Base-by-base conservation (phyloP, 2,888 invertebrate species). In the Athrips mouffetella region DNA sequence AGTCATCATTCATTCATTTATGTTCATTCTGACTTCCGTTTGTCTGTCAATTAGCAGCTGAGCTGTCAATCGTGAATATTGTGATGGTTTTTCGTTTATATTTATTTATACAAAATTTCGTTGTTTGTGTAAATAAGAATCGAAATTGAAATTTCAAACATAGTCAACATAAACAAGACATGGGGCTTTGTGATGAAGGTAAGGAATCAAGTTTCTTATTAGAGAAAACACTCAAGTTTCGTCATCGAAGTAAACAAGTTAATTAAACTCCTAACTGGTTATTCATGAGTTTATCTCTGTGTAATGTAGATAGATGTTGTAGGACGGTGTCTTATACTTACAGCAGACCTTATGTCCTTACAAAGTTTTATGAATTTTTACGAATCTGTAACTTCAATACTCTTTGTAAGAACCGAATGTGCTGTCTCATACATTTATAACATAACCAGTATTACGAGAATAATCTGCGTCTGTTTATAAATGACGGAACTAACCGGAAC, bases 131-230 rank as follows among this genome's bases (percentile, higher is more conserved):
- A 25, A 30, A n/a, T 23, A 30, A 35, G 10, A 10, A 25, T 10
- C 5, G 23, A 40, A 45, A 39, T 10, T 41, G 37, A 16, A 10
- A 11, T 33, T 30, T n/a, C n/a, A 7, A 11, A 20, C 8, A 13
- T 18, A 21, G 3, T n/a, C 13, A 35, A 20, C 15, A 29, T 21
- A 21, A 47, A 18, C 47, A 45, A 52, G 60, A 46, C 49, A 87
- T 87, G 86, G 86, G 87, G 53, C 77, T 86, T 53, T 85, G 87
- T 55, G 83, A 87, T 56, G 86, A 86, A 69, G 87, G 86, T 87
- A 73, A 66, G 80, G 64, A 56, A 51, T 51, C 52, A 50, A 46
- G 47, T 52, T 53, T 57, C 47, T 60, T 63, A 52, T 48, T 46
- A 45, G 42, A 37, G 54, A 47, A 45, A 45, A 23, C 25, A 41